phyloP scores from a whole-genome alignment of 2,113 vertebrate genomes.

The Nyctibius bracteatus region DNA sequence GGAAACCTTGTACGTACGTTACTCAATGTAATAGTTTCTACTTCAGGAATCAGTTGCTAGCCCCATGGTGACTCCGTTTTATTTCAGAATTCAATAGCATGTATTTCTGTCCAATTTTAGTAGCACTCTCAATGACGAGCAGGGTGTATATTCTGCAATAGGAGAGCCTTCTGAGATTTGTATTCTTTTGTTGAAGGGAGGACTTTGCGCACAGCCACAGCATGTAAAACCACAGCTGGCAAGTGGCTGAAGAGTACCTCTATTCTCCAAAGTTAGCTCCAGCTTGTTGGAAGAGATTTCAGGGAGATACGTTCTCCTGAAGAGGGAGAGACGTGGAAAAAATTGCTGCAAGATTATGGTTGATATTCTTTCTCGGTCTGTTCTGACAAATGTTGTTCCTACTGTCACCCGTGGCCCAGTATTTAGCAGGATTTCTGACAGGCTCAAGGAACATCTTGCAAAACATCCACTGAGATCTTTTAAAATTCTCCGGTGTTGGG shows the following conservation, averaged over 20 bases:
- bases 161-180: background rate
- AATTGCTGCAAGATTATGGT: background rate
- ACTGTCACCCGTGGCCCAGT: background rate
- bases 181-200: background rate
- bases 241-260: background rate
- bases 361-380: accelerated
- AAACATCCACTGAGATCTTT: background rate
- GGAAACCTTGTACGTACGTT: accelerated
- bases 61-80: background rate
- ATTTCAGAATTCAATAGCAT: background rate
- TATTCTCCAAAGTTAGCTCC: background rate
- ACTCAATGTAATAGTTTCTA: background rate
- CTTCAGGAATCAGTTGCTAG: background rate
- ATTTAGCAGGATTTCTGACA: background rate
- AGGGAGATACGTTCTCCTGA: background rate
- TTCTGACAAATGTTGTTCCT: background rate
- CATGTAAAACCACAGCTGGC: background rate
- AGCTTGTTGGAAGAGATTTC: background rate
- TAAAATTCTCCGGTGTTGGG: background rate
- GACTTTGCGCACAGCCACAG: background rate
- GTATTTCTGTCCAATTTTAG: background rate
- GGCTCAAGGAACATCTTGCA: background rate
- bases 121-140: accelerated
- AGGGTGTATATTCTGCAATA: background rate
- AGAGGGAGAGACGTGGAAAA: accelerated